These are phyloP conservation scores for Sitophilus oryzae DNA, from an alignment of 1,140 invertebrate species.

Conservation along the genomic window DNA sequence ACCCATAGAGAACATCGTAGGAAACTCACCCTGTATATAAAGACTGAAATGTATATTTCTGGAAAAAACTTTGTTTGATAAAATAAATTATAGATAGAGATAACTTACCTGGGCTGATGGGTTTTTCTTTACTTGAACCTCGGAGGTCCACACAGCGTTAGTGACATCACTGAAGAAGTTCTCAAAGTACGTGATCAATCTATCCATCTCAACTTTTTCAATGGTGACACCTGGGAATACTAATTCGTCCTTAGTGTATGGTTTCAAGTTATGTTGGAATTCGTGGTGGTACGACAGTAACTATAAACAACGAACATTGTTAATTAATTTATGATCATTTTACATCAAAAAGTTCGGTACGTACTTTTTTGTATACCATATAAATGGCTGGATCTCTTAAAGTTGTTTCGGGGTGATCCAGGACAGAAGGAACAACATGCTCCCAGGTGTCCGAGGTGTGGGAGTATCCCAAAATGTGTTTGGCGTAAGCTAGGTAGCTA, in stretches of 20 bases:
- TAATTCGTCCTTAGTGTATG: slow-evolving; percentile 57
- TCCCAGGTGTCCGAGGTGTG: slow-evolving; percentile 43
- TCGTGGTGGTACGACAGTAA: slow-evolving; percentile 27
- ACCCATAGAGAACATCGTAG: no score
- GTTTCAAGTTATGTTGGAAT: slow-evolving; percentile 40
- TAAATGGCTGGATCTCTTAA: slow-evolving; percentile 63
- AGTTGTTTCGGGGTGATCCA: slow-evolving; percentile 52
- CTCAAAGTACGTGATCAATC: slow-evolving; percentile 66
- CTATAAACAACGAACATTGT: no score
- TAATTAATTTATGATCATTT: neutral
- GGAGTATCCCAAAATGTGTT: slow-evolving; percentile 41
- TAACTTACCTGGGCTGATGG: slow-evolving; percentile 21
- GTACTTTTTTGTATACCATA: slow-evolving; percentile 52
- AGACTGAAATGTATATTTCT: no score
- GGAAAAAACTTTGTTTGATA: no score
- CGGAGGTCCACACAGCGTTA: slow-evolving; percentile 51
- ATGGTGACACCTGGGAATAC: slow-evolving; percentile 56
- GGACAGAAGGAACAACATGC: slow-evolving; percentile 34
- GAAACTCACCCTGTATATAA: no score
- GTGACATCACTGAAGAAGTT: slow-evolving; percentile 60
- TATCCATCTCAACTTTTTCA: slow-evolving; percentile 55
- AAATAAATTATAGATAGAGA: no score
- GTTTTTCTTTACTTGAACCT: slow-evolving; percentile 29
- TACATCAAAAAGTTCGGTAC: slow-evolving; percentile 42
- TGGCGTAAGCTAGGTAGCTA: slow-evolving; percentile 46